Evolutionary conservation across 2,888 invertebrate genomes (phyloP), one percentile per base, ranked within the genome.

Genomic region (Drosophila kambysellisi): DNA sequence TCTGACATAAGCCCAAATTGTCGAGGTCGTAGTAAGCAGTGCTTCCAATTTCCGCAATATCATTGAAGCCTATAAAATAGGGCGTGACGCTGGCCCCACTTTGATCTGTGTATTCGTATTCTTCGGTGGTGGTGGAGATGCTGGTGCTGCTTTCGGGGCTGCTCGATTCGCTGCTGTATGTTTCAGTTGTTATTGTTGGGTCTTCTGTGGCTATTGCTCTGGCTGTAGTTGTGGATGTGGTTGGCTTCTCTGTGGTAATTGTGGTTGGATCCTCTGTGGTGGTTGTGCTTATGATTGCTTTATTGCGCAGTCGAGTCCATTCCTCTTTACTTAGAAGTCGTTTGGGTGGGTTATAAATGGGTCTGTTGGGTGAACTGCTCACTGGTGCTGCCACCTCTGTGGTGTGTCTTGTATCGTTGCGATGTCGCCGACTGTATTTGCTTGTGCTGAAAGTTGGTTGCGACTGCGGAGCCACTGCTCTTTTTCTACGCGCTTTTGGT

Each of bases 381-480:
- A 41, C 58, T 0, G 65, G 30, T 3, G 66, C 60, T 15, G 75
- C 66, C 3, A 57, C 5, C 29, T 63, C 58, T 17, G 61, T 54
- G 48, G 25, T 29, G n/a, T 3, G 11, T 25, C 48, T 53, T 0
- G 70, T 41, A 4, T 67, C 71, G 33, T 74, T 87, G 30, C 88
- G 82, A 70, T 83, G 81, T 8, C 91, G 53, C 8, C 76, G 72
- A 63, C 89, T 84, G 56, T 91, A 91, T 56, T 80, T 89, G 35
- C 90, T 90, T 2, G 79, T 71, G 15, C 79, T 62, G 57, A 60
- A 79, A 32, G 66, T 25, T 2, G 70, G 60, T 37, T 66, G 69
- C 12, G 64, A 63, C 17, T 87, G 89, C 0, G 5, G 2, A 2
- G 12, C 43, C 9, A 43, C 5, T 0, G 69, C 70, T 39, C 88